These are phyloP conservation scores for Cliona cf. orientalis DNA, from an alignment of 37 sponge, comb jelly and placozoan species.

Conservation along the genomic window DNA sequence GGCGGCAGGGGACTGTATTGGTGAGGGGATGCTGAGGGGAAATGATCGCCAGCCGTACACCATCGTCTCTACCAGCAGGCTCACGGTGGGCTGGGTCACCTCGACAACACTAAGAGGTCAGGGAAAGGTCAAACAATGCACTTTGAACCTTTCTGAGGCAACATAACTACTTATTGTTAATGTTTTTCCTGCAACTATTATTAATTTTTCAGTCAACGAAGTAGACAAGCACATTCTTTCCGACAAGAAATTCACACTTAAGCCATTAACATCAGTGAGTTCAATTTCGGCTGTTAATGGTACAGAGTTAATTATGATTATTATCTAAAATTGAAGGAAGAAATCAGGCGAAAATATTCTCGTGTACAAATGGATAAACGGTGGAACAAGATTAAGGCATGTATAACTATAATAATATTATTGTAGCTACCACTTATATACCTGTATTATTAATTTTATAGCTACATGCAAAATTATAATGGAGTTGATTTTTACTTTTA, in stretches of 20 bases:
- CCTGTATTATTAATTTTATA: not conserved
- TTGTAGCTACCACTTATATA: not conserved
- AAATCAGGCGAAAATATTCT: constrained; percentile 16
- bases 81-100: constrained; percentile 25
- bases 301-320: no score
- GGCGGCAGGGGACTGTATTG: constrained; percentile 34
- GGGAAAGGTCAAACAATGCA: not conserved
- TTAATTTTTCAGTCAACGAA: constrained; percentile 22
- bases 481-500: no score
- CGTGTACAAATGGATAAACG: constrained; percentile 15
- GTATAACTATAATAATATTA: not conserved
- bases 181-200: not conserved
- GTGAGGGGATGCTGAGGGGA: constrained; percentile 36
- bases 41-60: constrained; percentile 28
- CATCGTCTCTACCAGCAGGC: not conserved
- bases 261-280: constrained; percentile 9
- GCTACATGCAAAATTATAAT: not conserved
- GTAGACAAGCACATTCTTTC: constrained; percentile 41
- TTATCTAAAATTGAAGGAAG: constrained; percentile 21
- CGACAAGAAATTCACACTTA: constrained; percentile 9
- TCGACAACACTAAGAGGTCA: constrained; percentile 1
- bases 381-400: constrained; percentile 47
- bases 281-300: no score
- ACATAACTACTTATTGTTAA: not conserved
- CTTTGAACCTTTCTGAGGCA: no score